Base-by-base conservation (phyloP, 2,797 vertebrate genomes). In the Phoeniculus purpureus region DNA sequence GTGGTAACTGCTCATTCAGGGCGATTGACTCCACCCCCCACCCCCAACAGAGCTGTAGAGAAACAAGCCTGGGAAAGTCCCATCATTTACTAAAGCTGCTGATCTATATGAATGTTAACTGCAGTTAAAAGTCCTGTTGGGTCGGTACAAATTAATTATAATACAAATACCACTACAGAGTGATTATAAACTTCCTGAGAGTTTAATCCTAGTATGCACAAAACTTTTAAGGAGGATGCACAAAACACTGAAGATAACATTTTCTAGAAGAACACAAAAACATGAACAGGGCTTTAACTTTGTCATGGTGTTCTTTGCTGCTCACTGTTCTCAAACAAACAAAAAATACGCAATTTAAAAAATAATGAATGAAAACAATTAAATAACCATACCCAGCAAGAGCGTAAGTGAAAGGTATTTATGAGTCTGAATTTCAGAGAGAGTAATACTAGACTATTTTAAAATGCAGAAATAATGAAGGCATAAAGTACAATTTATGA, bases 1-100 rank as follows among this genome's bases (percentile, higher is more conserved):
- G 23, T 19, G 14, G 22, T 64, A 71, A 62, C 17, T 65, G 52
- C 61, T 82, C 61, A 8, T 74, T 87, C 70, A 62, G 76, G 64
- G 27, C 37, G 58, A 22, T 61, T 67, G n/a, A 82, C 72, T 91
- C 68, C 21, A 85, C 3, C 58, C 20, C 40, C n/a, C n/a, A n/a
- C n/a, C n/a, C 77, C 56, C 13, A 60, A 43, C 16, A 43, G 43
- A 77, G 31, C 66, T 59, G 37, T 29, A 89, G 4, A 66, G 84
- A 70, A 82, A 77, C 17, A 80, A 85, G 58, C 47, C 43, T 82
- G 54, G 93, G 94, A 87, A 96, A 95, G 34, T 78, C 92, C 92
- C 19, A 0, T 50, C 37, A 4, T 82, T 85, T 68, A 68, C 54
- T 62, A 45, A 71, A 91, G 58, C 34, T 81, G 80, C 58, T 90